A percentile compares a stretch with the other conserved stretches of the same genome.
phyloP scores from a whole-genome alignment of 2,797 vertebrate species.

The Onychomys torridus region DNA sequence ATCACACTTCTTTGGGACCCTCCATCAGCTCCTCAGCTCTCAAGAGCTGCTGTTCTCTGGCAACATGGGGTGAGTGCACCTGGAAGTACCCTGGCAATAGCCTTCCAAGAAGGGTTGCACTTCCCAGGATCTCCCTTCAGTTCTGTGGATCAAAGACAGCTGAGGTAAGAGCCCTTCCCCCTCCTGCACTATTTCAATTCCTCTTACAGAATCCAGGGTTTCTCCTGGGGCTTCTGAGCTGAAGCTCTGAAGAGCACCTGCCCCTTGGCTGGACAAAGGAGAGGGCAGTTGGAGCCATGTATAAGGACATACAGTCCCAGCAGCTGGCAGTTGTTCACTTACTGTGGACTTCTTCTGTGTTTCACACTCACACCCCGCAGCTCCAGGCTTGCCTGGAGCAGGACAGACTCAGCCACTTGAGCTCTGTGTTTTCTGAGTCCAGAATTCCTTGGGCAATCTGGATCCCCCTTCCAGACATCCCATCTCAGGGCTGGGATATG shows the following conservation, averaged over 20 bases:
- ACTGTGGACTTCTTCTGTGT: not conserved
- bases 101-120: not conserved
- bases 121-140: not conserved
- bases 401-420: not conserved
- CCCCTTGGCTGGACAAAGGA: too few relatives aligned
- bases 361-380: not conserved
- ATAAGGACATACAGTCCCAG: not conserved
- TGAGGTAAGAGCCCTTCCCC: rapidly evolving
- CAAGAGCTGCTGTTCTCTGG: not conserved
- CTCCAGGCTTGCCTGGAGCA: not conserved
- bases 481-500: not conserved
- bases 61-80: too few relatives aligned
- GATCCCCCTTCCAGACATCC: too few relatives aligned
- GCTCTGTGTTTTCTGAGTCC: not conserved
- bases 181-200: not conserved
- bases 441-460: not conserved
- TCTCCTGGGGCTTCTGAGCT: not conserved
- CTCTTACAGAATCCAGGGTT: not conserved
- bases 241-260: not conserved
- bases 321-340: too few relatives aligned
- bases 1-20: not conserved
- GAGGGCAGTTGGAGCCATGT: not conserved
- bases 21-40: not conserved
- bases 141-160: rapidly evolving
- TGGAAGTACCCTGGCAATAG: not conserved